Evolutionary conservation across 2,888 invertebrate genomes (phyloP), one percentile per base, ranked within the genome.

Genomic region (Ormyrus thymus): DNA sequence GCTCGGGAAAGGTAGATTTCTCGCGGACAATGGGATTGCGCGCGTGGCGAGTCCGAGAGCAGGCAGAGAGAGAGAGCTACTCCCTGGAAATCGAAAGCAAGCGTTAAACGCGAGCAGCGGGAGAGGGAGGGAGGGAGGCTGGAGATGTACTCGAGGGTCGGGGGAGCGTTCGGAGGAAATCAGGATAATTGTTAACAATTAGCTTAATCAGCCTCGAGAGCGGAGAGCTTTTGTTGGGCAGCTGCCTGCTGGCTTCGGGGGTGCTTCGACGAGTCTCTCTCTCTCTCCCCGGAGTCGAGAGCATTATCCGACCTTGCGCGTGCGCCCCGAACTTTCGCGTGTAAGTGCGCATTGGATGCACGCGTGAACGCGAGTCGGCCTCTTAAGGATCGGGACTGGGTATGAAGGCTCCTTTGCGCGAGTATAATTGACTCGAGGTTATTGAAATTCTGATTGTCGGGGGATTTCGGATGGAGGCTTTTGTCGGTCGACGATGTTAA

Each of bases 161-260:
- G n/a, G 64, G 15, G 55, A 15, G n/a, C 1, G 48, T 8, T n/a
- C 56, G 13, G 58, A 75, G 89, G 87, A 88, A 89, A 89, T 89
- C 89, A 86, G 87, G 88, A 89, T 89, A 90, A 90, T 90, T 90
- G 89, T 89, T 89, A 89, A 89, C 88, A 89, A 89, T 89, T 89
- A 89, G 87, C 87, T 89, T 88, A 88, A 89, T 89, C 89, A 89
- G 88, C 86, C 87, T 87, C 84, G 88, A 89, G 61, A 62, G 72
- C 29, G 61, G 9, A 43, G 13, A 55, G 68, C 68, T 68, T 68
- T 56, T 68, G 56, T 68, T 55, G 11, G 29, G 29, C 15, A 45
- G 29, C 29, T 50, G 55, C 43, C 55, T 29, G 29, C 29, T 29
- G 29, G 29, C 29, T 29, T 29, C 29, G 29, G 29, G 29, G 29